Evolutionary conservation across 2,888 invertebrate genomes (phyloP), one percentile per base, ranked within the genome.

Genomic region (Agrochola litura): DNA sequence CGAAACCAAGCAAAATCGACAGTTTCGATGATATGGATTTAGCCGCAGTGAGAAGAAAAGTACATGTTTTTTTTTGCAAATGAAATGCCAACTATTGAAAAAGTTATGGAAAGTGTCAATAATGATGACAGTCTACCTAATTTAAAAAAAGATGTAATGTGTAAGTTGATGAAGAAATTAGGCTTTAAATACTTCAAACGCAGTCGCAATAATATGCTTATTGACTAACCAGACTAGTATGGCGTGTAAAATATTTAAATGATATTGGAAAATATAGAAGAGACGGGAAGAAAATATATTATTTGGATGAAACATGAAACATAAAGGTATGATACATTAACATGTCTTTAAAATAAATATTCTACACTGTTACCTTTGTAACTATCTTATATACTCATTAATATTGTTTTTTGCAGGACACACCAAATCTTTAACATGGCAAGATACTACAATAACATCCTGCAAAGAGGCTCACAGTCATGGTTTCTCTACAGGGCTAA

Each of bases 161-260:
- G 2, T 60, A 60, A 60, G 16, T 60, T 25, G 8, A 60, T 60
- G 25, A 25, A 60, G 4, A 65, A 65, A 43, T 25, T 46, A 65
- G 46, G 65, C 65, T 46, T 49, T 6, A 66, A 52, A 66, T 52
- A 30, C 66, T 66, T 22, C 49, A 49, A 30, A 66, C 37, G 22
- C 12, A 63, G 5, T 37, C 19, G 66, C 16, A 66, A 66, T 49
- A 66, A 30, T 22, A 66, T 66, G 30, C 30, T 66, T 1, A 66
- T 66, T 30, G 49, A 49, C 30, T 49, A 46, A 66, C 19, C 46
- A 30, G 46, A 66, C 1, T 46, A 49, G 22, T 66, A 49, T 66
- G 52, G 52, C 52, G 52, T 67, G 52, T 67, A n/a, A 67, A 67
- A 2, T 67, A 52, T 49, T 67, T 67, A 22, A 67, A 52, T 52